Conservation (phyloP, 2,888 invertebrate genomes). For the Synanthedon andrenaeformis region DNA sequence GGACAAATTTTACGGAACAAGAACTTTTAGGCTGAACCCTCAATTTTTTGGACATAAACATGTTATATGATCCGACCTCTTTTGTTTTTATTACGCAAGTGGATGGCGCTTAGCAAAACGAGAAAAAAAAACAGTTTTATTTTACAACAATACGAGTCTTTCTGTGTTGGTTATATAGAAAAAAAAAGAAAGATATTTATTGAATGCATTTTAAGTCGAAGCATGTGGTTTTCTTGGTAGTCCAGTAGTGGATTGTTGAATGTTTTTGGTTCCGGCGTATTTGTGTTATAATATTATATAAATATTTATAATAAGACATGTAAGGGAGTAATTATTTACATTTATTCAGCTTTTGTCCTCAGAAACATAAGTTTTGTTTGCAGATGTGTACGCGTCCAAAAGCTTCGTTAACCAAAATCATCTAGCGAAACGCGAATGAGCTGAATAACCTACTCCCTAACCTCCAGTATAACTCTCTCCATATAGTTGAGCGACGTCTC, state of each 20-base stretch:
- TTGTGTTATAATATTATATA: too few relatives aligned
- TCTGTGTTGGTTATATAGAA: not conserved
- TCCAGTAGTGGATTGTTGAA: not conserved
- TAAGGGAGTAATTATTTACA: too few relatives aligned
- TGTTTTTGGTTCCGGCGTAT: too few relatives aligned
- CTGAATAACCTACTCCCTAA: too few relatives aligned
- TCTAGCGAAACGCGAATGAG: too few relatives aligned
- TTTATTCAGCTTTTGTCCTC: too few relatives aligned
- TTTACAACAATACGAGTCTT: not conserved
- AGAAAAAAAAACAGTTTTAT: not conserved
- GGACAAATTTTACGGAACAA: constrained; percentile 1
- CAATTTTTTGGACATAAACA: not conserved
- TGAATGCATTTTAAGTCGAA: not conserved
- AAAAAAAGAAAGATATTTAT: not conserved
- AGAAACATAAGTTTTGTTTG: too few relatives aligned
- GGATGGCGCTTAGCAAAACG: not conserved
- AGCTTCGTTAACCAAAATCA: too few relatives aligned
- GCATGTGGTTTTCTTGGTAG: not conserved
- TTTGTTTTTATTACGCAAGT: not conserved
- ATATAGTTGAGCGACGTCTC: too few relatives aligned
- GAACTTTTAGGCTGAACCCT: not conserved
- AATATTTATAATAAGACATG: too few relatives aligned
- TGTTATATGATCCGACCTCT: not conserved
- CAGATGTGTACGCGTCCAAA: too few relatives aligned
- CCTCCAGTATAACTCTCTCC: too few relatives aligned